Base-by-base conservation (phyloP, 2,113 vertebrate species). In the Nannospalax galili region DNA sequence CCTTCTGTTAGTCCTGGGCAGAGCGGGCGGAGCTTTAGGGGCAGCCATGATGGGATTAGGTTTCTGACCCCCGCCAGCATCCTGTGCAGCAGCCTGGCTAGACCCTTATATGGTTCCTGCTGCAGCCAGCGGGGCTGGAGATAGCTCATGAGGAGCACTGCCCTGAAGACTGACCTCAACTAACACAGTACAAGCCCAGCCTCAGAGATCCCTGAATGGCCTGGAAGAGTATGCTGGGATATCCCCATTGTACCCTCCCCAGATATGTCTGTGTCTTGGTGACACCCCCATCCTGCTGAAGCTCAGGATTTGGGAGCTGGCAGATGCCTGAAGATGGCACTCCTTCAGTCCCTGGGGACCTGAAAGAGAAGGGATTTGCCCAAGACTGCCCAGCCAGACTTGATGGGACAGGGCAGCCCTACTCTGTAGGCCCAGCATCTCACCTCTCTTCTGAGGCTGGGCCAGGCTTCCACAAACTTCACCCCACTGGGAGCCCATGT, bases 51-150 rank as follows among this genome's bases (percentile, higher is more conserved):
- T 16, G 32, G 82, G 60, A 42, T 4, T 14, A 2, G 35, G 3
- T 37, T 69, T 84, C 69, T 52, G 17, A 8, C 40, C 40, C 78
- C 32, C 2, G 24, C 35, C 4, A n/a, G 60, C 26, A 11, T 0
- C 58, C 45, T 64, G 75, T 35, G 64, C 81, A 7, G 64, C 17
- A 85, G 42, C 48, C 84, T 19, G 24, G 37, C 3, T 3, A 45
- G 52, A 10, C 14, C 42, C 75, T 40, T 30, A 0, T 0, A 0
- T 1, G 65, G 60, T 22, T 75, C n/a, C 19, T 0, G 2, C 45
- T 4, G 69, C 0, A 1, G 12, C 48, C 22, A 8, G 10, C 42
- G 8, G 30, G 16, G 52, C 48, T 84, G 72, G 4, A 70, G 74
- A 15, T 32, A 65, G 94, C 75, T 24, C 42, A 28, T 52, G 1